A percentile compares a stretch with the other conserved stretches of the same genome.
phyloP scores from a whole-genome alignment of 2,797 vertebrate species.

The Buphagus erythrorhynchus region DNA sequence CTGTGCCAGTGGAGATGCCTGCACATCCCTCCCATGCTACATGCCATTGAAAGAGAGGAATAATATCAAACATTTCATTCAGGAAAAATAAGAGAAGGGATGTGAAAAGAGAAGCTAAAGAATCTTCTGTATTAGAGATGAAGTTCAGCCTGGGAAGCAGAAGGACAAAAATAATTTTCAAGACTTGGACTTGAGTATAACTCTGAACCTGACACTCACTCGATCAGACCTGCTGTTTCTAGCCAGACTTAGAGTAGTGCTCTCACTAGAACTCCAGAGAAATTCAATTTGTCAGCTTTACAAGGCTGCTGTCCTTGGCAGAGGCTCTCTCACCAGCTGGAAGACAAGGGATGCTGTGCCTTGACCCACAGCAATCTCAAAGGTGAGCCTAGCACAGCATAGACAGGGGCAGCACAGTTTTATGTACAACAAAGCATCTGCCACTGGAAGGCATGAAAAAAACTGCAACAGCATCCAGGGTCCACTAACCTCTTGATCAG shows the following conservation, averaged over 20 bases:
- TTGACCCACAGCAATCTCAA: not conserved
- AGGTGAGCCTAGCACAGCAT: not conserved
- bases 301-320: not conserved
- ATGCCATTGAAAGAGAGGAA: not conserved
- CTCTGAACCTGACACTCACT: not conserved
- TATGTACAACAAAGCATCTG: not conserved
- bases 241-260: not conserved
- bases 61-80: not conserved
- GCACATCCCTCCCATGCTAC: rapidly evolving
- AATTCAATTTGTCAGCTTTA: not conserved
- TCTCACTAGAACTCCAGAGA: not conserved
- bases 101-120: not conserved
- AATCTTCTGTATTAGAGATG: not conserved
- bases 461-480: not conserved
- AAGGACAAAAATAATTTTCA: not conserved
- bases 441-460: not conserved
- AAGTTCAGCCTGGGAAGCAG: not conserved
- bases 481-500: not conserved
- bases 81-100: not conserved
- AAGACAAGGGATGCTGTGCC: not conserved
- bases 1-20: not conserved
- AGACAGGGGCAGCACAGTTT: not conserved
- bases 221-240: not conserved
- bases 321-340: not conserved
- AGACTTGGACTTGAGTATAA: not conserved